phyloP scores from a whole-genome alignment of 1,140 invertebrate genomes.

The Zaprionus capensis region DNA sequence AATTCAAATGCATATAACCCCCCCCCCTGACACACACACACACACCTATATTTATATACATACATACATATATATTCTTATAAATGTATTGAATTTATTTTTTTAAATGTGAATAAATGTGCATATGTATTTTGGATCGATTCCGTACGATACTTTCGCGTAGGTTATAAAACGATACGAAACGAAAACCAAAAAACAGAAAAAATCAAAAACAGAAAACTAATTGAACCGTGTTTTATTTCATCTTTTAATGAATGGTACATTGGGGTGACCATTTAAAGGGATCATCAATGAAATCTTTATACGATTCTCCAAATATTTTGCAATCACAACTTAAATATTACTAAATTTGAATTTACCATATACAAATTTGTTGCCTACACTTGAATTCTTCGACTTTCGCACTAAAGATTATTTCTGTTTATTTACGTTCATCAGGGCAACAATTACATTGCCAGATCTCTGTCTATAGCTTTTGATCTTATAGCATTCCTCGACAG shows the following conservation, averaged over 20 bases:
- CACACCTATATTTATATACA: slow-evolving; percentile 53
- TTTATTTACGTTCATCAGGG: slow-evolving; percentile 4
- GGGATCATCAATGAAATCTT: neutral
- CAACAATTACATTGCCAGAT: slow-evolving; percentile 26
- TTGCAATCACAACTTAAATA: neutral
- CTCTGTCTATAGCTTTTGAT: slow-evolving; percentile 24
- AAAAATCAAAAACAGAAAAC: slow-evolving; percentile 34
- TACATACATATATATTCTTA: slow-evolving; percentile 62
- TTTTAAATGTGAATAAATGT: slow-evolving; percentile 73
- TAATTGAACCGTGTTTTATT: slow-evolving; percentile 44
- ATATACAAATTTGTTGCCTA: neutral
- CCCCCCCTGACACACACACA: slow-evolving; percentile 7
- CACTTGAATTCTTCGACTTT: neutral
- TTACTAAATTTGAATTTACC: neutral
- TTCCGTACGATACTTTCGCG: slow-evolving; percentile 55
- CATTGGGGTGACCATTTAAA: neutral
- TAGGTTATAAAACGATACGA: slow-evolving; percentile 36
- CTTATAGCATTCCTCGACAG: slow-evolving; percentile 25
- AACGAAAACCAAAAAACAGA: slow-evolving; percentile 32
- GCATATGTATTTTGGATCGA: slow-evolving; percentile 71
- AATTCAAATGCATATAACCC: slow-evolving; percentile 43
- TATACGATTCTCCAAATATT: neutral
- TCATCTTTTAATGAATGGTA: neutral
- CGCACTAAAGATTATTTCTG: slow-evolving; percentile 5
- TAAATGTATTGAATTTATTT: slow-evolving; percentile 73